Evolutionary conservation across 2,888 invertebrate genomes (phyloP), one percentile per base, ranked within the genome.

Genomic region (Caenorhabditis wallacei): DNA sequence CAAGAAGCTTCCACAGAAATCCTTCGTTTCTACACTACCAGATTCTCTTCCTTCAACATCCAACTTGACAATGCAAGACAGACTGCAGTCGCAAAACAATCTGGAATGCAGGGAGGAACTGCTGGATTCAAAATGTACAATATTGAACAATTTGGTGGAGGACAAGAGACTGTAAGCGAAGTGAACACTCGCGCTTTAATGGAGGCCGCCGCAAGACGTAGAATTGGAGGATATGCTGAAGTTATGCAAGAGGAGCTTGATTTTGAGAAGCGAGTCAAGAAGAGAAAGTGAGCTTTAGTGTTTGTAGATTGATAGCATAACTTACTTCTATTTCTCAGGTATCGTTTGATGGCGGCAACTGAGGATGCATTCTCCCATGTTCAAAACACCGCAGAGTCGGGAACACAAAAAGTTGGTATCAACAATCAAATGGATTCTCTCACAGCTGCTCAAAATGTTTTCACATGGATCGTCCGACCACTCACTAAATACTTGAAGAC

Each of bases 361-460:
- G 98, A 99, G 93, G 98, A 99, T 92, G 97, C 98, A 0, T 99
- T 99, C 93, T 97, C 97, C 13, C 98, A 98, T 92, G 97, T 99
- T 85, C 89, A 88, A 48, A 81, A 82, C n/a, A 71, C 74, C 1
- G 69, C 70, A 0, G 74, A 84, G 24, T 10, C 43, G 0, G 53
- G 53, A 16, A 22, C 11, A 26, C 43, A 57, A 22, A 74, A 80
- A 75, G 66, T 57, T 13, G 68, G 82, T 11, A 95, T 96, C 0
- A 94, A 95, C 81, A 94, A 95, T 80, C 95, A 96, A 0, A 95
- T 99, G 94, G 97, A 97, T 92, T 95, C 98, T 0, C 95, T 96
- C 89, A 98, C 98, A 93, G 98, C 98, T 3, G 98, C 98, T 0
- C 96, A 97, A 92, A 97, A 98, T 0, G 96, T 99, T 74, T 98